Evolutionary conservation across 2,113 vertebrate genomes (phyloP).

Genomic region (Macrotis lagotis): DNA sequence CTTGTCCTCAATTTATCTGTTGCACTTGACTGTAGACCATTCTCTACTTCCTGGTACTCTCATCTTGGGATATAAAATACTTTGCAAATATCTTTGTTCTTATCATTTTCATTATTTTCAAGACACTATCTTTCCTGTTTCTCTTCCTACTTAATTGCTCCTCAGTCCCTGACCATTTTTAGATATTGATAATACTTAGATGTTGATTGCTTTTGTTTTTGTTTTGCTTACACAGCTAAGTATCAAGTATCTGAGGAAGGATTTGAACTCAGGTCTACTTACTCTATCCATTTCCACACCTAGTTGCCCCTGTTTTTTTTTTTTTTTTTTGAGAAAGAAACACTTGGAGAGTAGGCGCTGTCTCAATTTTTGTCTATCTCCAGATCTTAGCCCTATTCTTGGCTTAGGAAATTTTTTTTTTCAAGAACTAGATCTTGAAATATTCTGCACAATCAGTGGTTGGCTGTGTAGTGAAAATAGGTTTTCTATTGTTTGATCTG

Average conservation of each 20-base stretch:
- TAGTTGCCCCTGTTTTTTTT: no score
- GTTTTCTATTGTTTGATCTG: slow-evolving; percentile 27
- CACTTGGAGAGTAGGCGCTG: not conserved
- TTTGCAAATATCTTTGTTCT: not conserved
- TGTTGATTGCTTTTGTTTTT: slow-evolving; percentile 17
- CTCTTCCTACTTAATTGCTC: not conserved
- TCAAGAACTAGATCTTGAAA: slow-evolving; percentile 28
- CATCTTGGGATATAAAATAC: not conserved
- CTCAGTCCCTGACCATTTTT: not conserved
- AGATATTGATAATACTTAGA: slow-evolving; percentile 16
- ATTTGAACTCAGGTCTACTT: no score
- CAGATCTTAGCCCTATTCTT: not conserved
- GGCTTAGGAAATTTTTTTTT: not conserved
- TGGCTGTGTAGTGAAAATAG: slow-evolving; percentile 17
- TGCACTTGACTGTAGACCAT: not conserved
- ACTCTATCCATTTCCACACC: no score
- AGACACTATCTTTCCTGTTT: not conserved
- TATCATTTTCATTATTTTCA: not conserved
- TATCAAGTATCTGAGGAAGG: no score
- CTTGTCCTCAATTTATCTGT: not conserved
- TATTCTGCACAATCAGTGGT: slow-evolving; percentile 51
- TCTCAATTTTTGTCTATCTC: not conserved
- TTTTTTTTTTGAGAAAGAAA: slow-evolving; percentile 15
- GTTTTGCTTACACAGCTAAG: no score
- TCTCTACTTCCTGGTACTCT: not conserved